These are phyloP conservation scores for Salvator merianae DNA, from an alignment of 2,113 vertebrate species.

Conservation along the genomic window DNA sequence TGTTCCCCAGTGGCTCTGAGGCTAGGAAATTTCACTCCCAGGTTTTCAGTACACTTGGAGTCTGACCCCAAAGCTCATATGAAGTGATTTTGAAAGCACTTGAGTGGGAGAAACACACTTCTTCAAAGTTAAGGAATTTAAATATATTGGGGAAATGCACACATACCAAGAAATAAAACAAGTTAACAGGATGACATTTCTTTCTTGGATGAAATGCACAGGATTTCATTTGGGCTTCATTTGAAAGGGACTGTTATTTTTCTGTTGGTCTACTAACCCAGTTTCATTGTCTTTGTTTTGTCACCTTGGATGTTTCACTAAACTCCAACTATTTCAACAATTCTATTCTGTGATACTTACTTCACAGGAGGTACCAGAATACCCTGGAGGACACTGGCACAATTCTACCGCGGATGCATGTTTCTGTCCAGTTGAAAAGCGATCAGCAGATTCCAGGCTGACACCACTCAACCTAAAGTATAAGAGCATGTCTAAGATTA, in stretches of 20 bases:
- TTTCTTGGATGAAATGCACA: background rate
- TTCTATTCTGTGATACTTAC: constrained; percentile 67
- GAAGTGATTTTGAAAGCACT: background rate
- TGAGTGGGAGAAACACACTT: no score
- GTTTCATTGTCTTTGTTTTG: background rate
- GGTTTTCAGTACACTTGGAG: no score
- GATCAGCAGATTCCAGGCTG: constrained; percentile 76
- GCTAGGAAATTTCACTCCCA: no score
- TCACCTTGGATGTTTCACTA: background rate
- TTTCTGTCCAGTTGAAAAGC: constrained; percentile 53
- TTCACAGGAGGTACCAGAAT: constrained; percentile 85
- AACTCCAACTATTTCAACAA: background rate
- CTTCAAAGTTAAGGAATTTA: no score
- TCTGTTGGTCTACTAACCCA: background rate
- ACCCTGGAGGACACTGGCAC: constrained; percentile 83
- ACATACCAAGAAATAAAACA: background rate
- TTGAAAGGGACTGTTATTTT: background rate
- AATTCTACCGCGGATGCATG: constrained; percentile 78
- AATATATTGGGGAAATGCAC: background rate
- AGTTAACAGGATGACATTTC: background rate
- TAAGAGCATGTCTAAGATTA: constrained; percentile 18
- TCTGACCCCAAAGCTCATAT: no score
- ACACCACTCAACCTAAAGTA: constrained; percentile 70
- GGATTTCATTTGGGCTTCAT: background rate
- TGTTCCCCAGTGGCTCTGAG: no score